phyloP scores from a whole-genome alignment of 1,140 invertebrate genomes.

The Chrysopa pallens region DNA sequence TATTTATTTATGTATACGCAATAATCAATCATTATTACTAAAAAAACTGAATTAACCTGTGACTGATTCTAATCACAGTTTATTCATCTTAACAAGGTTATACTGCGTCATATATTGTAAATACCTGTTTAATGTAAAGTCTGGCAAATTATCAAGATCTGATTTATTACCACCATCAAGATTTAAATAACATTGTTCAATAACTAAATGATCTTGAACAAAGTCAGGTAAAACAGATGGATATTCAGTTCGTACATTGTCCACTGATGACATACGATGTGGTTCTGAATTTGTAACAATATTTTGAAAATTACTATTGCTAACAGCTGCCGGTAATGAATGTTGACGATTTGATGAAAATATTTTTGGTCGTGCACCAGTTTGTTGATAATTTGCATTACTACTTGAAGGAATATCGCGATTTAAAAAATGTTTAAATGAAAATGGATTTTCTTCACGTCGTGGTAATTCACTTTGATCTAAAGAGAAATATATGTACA shows the following conservation, averaged over 20 bases:
- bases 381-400: slow-evolving; percentile 22
- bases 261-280: slow-evolving; percentile 1
- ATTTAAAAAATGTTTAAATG: slow-evolving; percentile 63
- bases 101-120: too few relatives aligned
- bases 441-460: slow-evolving; percentile 56
- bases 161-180: slow-evolving; percentile 20
- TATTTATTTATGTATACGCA: too few relatives aligned
- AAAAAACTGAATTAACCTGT: too few relatives aligned
- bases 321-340: slow-evolving; percentile 10
- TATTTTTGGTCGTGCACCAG: slow-evolving; percentile 35
- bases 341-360: slow-evolving; percentile 19
- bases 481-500: neutral
- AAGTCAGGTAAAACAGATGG: slow-evolving; percentile 37
- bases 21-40: too few relatives aligned
- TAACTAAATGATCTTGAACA: slow-evolving; percentile 43
- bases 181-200: slow-evolving; percentile 35
- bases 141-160: slow-evolving; percentile 33
- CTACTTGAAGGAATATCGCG: slow-evolving; percentile 19
- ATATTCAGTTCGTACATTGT: slow-evolving; percentile 15
- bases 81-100: too few relatives aligned
- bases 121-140: slow-evolving; percentile 30
- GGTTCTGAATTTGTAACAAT: neutral
- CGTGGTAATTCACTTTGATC: slow-evolving; percentile 20
- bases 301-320: neutral
- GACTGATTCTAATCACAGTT: too few relatives aligned